These are phyloP conservation scores for Subanguina moxae DNA, from an alignment of 1,140 invertebrate species.

Conservation along the genomic window DNA sequence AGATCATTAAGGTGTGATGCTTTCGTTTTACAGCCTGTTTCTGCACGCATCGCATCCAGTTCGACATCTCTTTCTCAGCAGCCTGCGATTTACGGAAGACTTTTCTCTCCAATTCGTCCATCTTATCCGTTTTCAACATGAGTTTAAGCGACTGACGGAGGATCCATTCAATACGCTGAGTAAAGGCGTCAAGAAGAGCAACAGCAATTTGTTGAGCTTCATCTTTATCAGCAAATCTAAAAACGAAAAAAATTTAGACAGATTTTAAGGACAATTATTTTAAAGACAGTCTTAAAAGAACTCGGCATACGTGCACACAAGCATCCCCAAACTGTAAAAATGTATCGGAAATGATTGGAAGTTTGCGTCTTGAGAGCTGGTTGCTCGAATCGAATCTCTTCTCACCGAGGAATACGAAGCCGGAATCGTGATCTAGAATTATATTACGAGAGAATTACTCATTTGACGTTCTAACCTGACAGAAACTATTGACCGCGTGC, in stretches of 20 bases:
- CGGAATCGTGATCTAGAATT: background rate
- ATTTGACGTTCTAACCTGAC: background rate
- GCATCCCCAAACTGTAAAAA: background rate
- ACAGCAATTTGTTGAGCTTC: background rate
- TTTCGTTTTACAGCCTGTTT: no score
- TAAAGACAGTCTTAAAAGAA: background rate
- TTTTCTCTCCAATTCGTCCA: background rate
- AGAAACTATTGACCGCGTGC: background rate
- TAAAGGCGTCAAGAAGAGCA: background rate
- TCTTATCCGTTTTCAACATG: background rate
- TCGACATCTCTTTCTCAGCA: background rate
- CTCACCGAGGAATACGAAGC: background rate
- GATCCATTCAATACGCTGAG: slow-evolving; percentile 1
- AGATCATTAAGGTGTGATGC: no score
- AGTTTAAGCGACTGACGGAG: slow-evolving; percentile 1
- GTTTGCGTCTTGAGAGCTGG: background rate
- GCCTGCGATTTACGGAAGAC: background rate
- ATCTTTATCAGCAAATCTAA: background rate
- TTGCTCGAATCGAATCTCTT: background rate
- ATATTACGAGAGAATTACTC: background rate
- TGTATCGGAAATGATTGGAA: background rate
- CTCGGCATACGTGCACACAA: background rate
- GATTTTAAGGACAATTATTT: background rate
- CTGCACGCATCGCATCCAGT: background rate
- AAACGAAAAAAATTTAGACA: background rate